Base-by-base conservation (phyloP, 2,888 invertebrate species). In the Xestia rhomboidea region DNA sequence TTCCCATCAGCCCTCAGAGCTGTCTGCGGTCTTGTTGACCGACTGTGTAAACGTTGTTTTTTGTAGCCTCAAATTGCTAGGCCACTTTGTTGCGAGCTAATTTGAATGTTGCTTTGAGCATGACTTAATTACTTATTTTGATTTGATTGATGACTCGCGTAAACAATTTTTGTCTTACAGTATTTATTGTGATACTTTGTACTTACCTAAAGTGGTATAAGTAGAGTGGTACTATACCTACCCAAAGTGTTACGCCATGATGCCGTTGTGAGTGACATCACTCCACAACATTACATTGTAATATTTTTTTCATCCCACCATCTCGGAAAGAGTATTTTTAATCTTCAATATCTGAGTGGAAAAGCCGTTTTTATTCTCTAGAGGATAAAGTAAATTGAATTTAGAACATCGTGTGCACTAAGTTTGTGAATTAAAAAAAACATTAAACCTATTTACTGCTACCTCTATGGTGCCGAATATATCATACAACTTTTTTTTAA, bases 1-100 rank as follows among this genome's bases (percentile, higher is more conserved):
- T 95, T 95, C 93, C 93, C 92, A 95, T 95, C 94, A 95, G 90
- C 88, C 89, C 77, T 79, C 83, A 86, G 78, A 77, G 81, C 84
- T 75, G 57, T 63, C 86, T 81, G 80, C 86, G 82, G 81, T 64
- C 66, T 79, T 90, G 91, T 90, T 91, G 90, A 93, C 92, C 91
- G 90, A 90, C 90, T 91, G 90, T 91, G 90, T 90, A 87, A 92
- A 91, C 88, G 91, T 91, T 92, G 91, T 92, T 18, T 91, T 91
- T 89, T 91, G 90, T 90, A 87, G 78, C 85, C 27, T 57, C 81
- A 76, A 81, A 85, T 87, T 76, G 74, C 82, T 86, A 84, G 81
- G 84, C 86, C 78, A 85, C 84, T 89, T 88, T 85, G 80, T 75
- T 68, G 76, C 74, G 15, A 68, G 21, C 38, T 75, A n/a, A 64